Base-by-base conservation (phyloP, 2,888 invertebrate genomes). In the Lobophora halterata region DNA sequence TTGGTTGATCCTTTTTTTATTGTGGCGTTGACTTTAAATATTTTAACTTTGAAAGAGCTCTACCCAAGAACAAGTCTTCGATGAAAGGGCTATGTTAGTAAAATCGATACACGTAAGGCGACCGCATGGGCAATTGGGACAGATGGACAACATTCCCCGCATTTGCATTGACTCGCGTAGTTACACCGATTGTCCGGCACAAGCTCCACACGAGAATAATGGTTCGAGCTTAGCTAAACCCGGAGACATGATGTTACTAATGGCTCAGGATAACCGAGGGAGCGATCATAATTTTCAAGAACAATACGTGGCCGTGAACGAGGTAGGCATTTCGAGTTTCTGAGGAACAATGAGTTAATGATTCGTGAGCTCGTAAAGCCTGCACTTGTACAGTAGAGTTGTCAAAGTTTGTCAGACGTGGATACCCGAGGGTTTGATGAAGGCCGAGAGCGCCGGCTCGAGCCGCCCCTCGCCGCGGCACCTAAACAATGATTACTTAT, bases 341-440 rank as follows among this genome's bases (percentile, higher is more conserved):
- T 48, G 42, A 57, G 60, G 63, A 77, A 81, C 82, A 81, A 81
- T 79, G 76, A 77, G 75, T 76, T 78, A 79, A 79, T 79, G 75
- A 80, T 76, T 77, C 74, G 69, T 67, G 62, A 66, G 71, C 65
- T 73, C 76, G 71, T 78, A 76, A 75, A 75, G 61, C 59, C 54
- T 62, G 61, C 61, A 67, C 70, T 71, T 62, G 63, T 65, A 58
- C 66, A 67, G 64, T 60, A 50, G 58, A 71, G 62, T 71, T 71
- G 70, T 73, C 74, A 71, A 74, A 76, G 62, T 74, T 60, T 57
- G 54, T 57, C 55, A 58, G 57, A 56, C 61, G 50, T 50, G 61
- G 60, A 61, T 60, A 58, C 58, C 55, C 53, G 53, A 53, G 60
- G 63, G 64, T 64, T 68, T 74, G 74, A 75, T 55, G 65, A 70